Base-by-base conservation (phyloP, 2,888 invertebrate species). In the Auanema sp. region DNA sequence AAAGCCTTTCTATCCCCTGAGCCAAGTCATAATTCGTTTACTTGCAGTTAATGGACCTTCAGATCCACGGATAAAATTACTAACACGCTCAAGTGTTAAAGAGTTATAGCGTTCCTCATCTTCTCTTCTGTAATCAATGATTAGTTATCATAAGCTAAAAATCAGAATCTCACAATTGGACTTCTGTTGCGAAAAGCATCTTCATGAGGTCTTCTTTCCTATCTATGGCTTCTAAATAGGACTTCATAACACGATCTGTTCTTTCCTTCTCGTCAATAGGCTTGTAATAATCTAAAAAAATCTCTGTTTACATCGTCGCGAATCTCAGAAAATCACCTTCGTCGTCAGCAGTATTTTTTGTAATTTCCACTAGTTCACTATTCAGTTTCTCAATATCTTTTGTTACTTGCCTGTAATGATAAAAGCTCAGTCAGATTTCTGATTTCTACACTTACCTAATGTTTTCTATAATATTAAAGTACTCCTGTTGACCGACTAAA, bases 381-480 rank as follows among this genome's bases (percentile, higher is more conserved):
- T 58, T 67, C 54, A 60, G 53, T 16, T 64, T 53, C 16, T 71
- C 63, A 18, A 71, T 71, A 33, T 62, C 60, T 4, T 55, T 40
- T 10, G 50, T 41, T 3, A 50, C 52, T 57, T 56, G 50, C 12
- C 41, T 47, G n/a, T 16, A 55, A 55, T 25, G 24, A 51, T n/a
- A 8, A 51, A 16, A 50, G 25, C 50, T 41, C 12, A 50, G 21
- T 24, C 10, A 42, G 50, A 24, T 58, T 50, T 49, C 25, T 24
- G 23, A 51, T 40, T 42, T 23, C 11, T 12, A 16, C 18, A 54
- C 41, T 18, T 14, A 60, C 60, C 67, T 42, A 33, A 76, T 68
- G 10, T 71, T 70, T 58, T 74, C 74, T 33, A 76, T 72, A 60
- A 70, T 71, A 51, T 76, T 76, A 60, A 69, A 76, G 65, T 76